phyloP scores from a whole-genome alignment of 2,888 invertebrate species.

The Dorcus hopei region DNA sequence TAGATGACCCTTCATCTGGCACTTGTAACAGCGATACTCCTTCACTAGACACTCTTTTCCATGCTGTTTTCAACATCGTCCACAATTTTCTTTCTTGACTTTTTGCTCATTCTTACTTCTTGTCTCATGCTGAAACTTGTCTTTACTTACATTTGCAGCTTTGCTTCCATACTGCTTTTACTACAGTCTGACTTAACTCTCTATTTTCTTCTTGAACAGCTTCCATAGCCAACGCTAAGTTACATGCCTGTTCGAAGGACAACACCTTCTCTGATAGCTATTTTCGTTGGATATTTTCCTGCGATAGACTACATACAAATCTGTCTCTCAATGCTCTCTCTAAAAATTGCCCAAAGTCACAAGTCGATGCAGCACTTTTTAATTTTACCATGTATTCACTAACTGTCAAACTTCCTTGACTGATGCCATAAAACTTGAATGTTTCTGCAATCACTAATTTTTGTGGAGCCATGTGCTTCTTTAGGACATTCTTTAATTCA shows the following conservation, averaged over 20 bases:
- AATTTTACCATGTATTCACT: conserved; percentile 24
- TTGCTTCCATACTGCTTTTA: no score
- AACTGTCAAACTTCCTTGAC: conserved; percentile 21
- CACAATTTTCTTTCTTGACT: no score
- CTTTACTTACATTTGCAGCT: no score
- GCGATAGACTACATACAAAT: background rate
- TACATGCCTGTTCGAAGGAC: background rate
- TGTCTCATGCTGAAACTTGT: no score
- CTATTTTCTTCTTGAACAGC: background rate
- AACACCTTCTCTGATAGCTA: background rate
- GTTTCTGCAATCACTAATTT: conserved; percentile 28
- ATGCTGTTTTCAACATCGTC: no score
- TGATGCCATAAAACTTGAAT: conserved; percentile 29
- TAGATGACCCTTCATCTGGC: background rate
- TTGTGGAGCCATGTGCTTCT: conserved; percentile 23
- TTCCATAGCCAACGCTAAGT: background rate
- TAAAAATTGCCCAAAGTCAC: conserved; percentile 29
- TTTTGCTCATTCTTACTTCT: no score
- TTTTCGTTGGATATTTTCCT: background rate
- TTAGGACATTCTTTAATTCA: conserved; percentile 19
- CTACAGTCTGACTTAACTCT: background rate
- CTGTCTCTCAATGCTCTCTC: conserved; percentile 18
- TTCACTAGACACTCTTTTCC: background rate
- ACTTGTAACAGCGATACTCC: background rate
- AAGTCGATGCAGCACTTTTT: conserved; percentile 26